These are phyloP conservation scores for Dynastes maya DNA, from an alignment of 2,888 invertebrate species.

Conservation along the genomic window DNA sequence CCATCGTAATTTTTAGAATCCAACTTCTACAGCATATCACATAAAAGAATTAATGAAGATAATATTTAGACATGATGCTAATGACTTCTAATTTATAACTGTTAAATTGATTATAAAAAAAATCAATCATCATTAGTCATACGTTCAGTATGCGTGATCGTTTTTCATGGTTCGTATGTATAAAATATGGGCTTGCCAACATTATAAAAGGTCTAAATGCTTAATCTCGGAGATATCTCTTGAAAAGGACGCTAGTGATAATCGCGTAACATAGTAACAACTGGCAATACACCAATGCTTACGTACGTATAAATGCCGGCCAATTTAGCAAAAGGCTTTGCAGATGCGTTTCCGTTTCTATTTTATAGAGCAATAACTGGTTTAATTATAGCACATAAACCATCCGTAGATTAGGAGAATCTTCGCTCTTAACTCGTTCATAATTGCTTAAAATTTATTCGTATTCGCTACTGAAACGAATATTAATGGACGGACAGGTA, in stretches of 20 bases:
- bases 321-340: constrained; percentile 15
- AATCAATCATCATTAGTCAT: background rate
- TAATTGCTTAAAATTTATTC: constrained; percentile 18
- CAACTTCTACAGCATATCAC: background rate
- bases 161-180: background rate
- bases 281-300: background rate
- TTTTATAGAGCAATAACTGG: constrained; percentile 24
- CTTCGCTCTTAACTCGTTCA: constrained; percentile 1
- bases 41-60: no score
- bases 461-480: background rate
- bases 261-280: background rate
- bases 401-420: constrained; percentile 16
- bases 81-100: background rate
- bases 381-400: constrained; percentile 28
- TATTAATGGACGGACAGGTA: constrained; percentile 1
- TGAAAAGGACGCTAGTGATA: constrained; percentile 6
- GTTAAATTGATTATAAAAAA: background rate
- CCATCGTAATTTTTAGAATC: no score
- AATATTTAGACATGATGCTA: no score
- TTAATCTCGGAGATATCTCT: background rate
- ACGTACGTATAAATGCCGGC: background rate
- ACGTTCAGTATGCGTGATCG: background rate
- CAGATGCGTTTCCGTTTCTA: constrained; percentile 19
- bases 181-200: background rate
- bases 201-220: no score